Evolutionary conservation across 2,888 invertebrate species (phyloP).

Genomic region (Saturnia pavonia): DNA sequence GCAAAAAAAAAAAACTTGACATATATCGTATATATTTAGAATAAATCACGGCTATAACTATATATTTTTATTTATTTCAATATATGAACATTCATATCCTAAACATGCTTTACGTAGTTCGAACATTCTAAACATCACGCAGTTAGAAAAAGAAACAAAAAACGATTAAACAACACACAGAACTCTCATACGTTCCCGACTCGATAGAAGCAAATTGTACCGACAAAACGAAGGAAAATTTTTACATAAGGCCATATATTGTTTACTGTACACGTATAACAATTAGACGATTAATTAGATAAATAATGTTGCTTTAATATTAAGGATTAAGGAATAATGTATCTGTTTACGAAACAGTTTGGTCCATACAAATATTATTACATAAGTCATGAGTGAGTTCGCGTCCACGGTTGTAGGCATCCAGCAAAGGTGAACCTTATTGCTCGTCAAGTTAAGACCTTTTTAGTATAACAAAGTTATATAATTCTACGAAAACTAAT

Average conservation of each 20-base stretch:
- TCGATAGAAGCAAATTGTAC: slow-evolving; percentile 68
- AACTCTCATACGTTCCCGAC: slow-evolving; percentile 55
- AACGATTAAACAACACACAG: slow-evolving; percentile 44
- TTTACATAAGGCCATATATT: slow-evolving; percentile 81
- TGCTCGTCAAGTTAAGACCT: not conserved
- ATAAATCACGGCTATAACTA: slow-evolving; percentile 62
- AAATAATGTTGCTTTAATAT: slow-evolving; percentile 76
- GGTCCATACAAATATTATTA: slow-evolving; percentile 81
- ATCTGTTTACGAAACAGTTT: slow-evolving; percentile 80
- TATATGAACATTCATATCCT: slow-evolving; percentile 69
- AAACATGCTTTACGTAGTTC: slow-evolving; percentile 59
- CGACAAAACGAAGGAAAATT: slow-evolving; percentile 70
- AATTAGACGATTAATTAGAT: slow-evolving; percentile 78
- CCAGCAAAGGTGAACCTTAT: slow-evolving; percentile 44
- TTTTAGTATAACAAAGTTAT: not conserved
- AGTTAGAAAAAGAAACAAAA: slow-evolving; percentile 39
- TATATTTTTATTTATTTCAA: slow-evolving; percentile 52
- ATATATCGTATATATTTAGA: slow-evolving; percentile 51
- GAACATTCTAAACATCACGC: slow-evolving; percentile 64
- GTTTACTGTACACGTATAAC: slow-evolving; percentile 79
- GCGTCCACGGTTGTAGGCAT: slow-evolving; percentile 60
- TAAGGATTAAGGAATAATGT: slow-evolving; percentile 76
- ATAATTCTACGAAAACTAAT: not conserved
- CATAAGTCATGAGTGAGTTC: slow-evolving; percentile 61
- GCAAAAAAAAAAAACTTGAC: slow-evolving; percentile 32